Evolutionary conservation across 1,140 invertebrate genomes (phyloP).

Genomic region (Mizuhopecten yessoensis): DNA sequence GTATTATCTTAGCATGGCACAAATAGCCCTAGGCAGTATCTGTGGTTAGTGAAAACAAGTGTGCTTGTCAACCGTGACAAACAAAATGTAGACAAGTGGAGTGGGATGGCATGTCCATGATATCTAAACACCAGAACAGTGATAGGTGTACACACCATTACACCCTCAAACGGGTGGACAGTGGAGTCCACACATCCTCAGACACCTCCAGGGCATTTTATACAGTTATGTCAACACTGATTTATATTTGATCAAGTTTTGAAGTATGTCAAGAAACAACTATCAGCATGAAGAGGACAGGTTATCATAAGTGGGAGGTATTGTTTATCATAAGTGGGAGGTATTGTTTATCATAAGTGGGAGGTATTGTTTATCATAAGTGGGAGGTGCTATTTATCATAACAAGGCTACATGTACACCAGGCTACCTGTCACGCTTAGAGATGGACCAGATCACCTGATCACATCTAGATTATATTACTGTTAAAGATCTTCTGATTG

Average conservation of each 20-base stretch:
- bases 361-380: not conserved
- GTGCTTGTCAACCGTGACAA: constrained; percentile 19
- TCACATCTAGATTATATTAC: too few relatives aligned
- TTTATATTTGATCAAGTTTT: not conserved
- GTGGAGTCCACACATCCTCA: not conserved
- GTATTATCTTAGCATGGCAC: not conserved
- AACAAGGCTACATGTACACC: not conserved
- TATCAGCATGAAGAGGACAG: not conserved
- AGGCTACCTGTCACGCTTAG: too few relatives aligned
- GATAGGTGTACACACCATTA: not conserved
- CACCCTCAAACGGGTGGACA: not conserved
- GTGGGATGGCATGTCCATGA: not conserved
- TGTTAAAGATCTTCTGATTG: too few relatives aligned
- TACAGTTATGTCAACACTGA: not conserved
- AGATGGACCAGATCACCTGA: too few relatives aligned
- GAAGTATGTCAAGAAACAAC: constrained; percentile 6
- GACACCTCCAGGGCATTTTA: not conserved
- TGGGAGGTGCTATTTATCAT: not conserved
- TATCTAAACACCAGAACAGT: constrained; percentile 32
- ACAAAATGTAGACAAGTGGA: not conserved
- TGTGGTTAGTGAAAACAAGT: constrained; percentile 2
- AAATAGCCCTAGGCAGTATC: not conserved
- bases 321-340: not conserved
- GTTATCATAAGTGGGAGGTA: not conserved
- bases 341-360: not conserved